A percentile compares a stretch with the other conserved stretches of the same genome.
phyloP scores from a whole-genome alignment of 1,140 invertebrate genomes.

The Leguminivora glycinivorella region DNA sequence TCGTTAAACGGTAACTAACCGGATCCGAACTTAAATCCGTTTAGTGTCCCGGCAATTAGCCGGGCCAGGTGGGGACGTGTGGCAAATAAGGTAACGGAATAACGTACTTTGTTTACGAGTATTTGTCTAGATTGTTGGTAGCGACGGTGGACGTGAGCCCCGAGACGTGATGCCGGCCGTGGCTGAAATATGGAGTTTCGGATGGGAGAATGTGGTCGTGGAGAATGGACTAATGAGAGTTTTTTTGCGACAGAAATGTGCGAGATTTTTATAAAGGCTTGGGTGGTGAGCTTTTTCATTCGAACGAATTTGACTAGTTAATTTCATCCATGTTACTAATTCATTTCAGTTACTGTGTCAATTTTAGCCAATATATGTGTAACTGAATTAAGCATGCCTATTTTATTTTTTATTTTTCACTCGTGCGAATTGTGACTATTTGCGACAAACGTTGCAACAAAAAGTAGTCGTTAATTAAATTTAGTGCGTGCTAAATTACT shows the following conservation, averaged over 20 bases:
- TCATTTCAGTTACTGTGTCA: too few species aligned
- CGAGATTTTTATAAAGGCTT: neutral
- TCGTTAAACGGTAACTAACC: conserved; percentile 58
- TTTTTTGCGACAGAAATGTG: neutral
- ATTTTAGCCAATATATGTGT: too few species aligned
- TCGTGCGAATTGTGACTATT: too few species aligned
- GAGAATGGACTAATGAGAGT: neutral
- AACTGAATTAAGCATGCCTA: too few species aligned
- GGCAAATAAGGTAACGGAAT: conserved; percentile 45
- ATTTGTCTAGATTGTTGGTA: conserved; percentile 19
- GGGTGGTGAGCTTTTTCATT: too few species aligned
- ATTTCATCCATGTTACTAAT: too few species aligned
- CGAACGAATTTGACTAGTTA: too few species aligned
- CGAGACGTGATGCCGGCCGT: neutral
- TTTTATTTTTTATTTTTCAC: too few species aligned
- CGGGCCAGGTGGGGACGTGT: conserved; percentile 42
- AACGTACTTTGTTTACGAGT: conserved; percentile 26
- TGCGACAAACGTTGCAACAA: too few species aligned
- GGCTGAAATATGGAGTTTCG: conserved; percentile 3
- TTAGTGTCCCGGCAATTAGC: conserved; percentile 59
- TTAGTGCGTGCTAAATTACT: too few species aligned
- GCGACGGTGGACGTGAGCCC: conserved; percentile 3
- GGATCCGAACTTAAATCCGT: conserved; percentile 62
- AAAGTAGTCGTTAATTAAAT: too few species aligned
- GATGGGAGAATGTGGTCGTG: neutral